Percentiles rank a stretch among this genome's conserved stretches.
phyloP scores from a whole-genome alignment of 2,797 vertebrate species.

The Macroramphosus scolopax region DNA sequence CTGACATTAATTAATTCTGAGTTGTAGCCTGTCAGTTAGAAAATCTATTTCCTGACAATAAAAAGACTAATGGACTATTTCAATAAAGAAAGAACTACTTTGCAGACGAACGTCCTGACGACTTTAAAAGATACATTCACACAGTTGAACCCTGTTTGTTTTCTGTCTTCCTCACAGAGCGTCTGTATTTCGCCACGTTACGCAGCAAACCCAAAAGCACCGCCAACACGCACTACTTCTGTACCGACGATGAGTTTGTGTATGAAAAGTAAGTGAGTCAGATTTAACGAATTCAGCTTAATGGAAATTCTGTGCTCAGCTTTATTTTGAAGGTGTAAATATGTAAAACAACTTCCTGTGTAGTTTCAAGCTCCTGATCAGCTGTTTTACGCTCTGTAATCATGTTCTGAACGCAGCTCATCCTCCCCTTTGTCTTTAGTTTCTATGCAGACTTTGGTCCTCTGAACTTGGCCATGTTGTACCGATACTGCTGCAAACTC shows the following conservation, averaged over 20 bases:
- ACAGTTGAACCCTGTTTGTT: background rate
- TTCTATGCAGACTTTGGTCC: constrained; percentile 68
- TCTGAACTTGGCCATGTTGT: constrained; percentile 88
- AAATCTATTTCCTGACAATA: no score
- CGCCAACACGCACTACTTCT: constrained; percentile 94
- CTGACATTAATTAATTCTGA: no score
- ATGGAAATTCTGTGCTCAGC: background rate
- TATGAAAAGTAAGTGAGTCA: constrained; percentile 92
- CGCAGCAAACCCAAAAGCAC: constrained; percentile 95
- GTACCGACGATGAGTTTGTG: constrained; percentile 92
- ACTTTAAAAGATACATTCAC: no score
- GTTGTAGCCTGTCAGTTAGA: no score
- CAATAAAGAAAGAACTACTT: no score
- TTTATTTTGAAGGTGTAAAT: constrained; percentile 4
- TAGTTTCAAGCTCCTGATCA: no score
- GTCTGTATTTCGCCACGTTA: constrained; percentile 94
- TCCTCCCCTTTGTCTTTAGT: constrained; percentile 34
- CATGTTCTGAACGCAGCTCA: no score
- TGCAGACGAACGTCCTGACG: no score
- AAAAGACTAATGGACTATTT: no score
- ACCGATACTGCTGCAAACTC: constrained; percentile 96
- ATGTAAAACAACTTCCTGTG: background rate
- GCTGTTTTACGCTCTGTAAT: no score
- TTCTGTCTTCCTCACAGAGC: constrained; percentile 76
- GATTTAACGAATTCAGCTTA: background rate